These are phyloP conservation scores for Diloba caeruleocephala DNA, from an alignment of 2,888 invertebrate species.

Conservation along the genomic window DNA sequence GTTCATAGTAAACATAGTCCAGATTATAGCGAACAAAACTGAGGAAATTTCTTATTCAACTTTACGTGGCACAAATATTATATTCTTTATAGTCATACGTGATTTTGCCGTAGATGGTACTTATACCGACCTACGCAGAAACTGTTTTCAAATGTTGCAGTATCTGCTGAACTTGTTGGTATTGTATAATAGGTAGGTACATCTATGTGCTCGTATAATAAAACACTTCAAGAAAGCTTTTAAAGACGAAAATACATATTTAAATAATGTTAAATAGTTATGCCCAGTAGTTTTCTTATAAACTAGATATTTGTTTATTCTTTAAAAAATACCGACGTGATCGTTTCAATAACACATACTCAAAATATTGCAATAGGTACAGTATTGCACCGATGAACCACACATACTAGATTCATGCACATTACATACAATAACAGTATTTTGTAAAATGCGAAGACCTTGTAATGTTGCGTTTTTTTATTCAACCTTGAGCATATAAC, in stretches of 20 bases:
- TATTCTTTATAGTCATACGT: slow-evolving; percentile 2
- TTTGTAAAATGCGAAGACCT: slow-evolving; percentile 40
- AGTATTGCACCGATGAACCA: slow-evolving; percentile 6
- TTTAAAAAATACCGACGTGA: background rate
- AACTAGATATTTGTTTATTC: too few relatives aligned
- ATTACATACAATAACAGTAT: slow-evolving; percentile 15
- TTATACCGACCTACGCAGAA: background rate
- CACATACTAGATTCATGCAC: too few relatives aligned
- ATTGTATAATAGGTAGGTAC: too few relatives aligned
- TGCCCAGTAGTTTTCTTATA: too few relatives aligned
- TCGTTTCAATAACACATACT: background rate
- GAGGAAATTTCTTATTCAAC: slow-evolving; percentile 3
- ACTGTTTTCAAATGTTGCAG: background rate
- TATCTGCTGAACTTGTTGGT: too few relatives aligned
- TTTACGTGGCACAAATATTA: slow-evolving; percentile 2
- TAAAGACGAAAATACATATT: too few relatives aligned
- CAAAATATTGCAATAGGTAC: slow-evolving; percentile 8
- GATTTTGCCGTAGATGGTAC: background rate
- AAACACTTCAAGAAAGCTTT: too few relatives aligned
- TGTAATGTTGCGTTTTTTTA: slow-evolving; percentile 46
- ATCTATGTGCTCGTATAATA: too few relatives aligned
- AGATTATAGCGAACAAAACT: slow-evolving; percentile 15
- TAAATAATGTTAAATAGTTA: too few relatives aligned
- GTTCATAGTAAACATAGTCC: slow-evolving; percentile 34
- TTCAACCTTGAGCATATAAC: slow-evolving; percentile 49